phyloP scores from a whole-genome alignment of 2,888 invertebrate species.

The Meloe dianella region DNA sequence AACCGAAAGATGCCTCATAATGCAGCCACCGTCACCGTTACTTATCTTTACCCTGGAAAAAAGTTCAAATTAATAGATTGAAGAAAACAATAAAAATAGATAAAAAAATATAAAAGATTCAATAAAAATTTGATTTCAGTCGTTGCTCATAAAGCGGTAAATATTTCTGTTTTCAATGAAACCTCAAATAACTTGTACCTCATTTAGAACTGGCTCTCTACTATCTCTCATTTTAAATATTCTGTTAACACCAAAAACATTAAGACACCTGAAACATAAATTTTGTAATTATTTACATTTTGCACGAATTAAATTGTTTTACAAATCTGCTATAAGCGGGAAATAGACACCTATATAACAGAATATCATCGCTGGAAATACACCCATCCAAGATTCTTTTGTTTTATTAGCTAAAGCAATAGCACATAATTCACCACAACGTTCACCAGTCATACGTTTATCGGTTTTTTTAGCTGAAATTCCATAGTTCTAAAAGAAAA shows the following conservation, averaged over 20 bases:
- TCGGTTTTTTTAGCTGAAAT: conserved; percentile 57
- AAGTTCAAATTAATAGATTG: neutral
- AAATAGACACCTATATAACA: conserved; percentile 68
- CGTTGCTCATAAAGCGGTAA: conserved; percentile 13
- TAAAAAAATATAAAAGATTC: neutral
- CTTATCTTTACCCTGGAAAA: conserved; percentile 2
- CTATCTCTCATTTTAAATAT: conserved; percentile 60
- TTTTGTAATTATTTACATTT: conserved; percentile 18
- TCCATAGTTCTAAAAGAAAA: conserved; percentile 54
- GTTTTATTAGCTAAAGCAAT: conserved; percentile 66
- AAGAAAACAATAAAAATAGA: neutral
- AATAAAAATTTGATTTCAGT: neutral
- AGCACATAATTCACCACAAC: conserved; percentile 67
- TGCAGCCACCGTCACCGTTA: neutral
- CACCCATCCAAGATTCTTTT: conserved; percentile 73
- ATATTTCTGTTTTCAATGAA: conserved; percentile 12
- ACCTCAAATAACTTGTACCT: conserved; percentile 51
- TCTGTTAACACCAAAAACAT: conserved; percentile 55
- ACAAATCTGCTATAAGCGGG: conserved; percentile 62
- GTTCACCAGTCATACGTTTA: conserved; percentile 63
- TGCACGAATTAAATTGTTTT: too few relatives aligned
- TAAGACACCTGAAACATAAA: conserved; percentile 53
- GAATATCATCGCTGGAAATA: conserved; percentile 67
- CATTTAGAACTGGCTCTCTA: conserved; percentile 42
- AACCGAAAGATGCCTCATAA: neutral